Conservation (phyloP, 2,113 vertebrate genomes). For the Chloropsis cyanopogon region DNA sequence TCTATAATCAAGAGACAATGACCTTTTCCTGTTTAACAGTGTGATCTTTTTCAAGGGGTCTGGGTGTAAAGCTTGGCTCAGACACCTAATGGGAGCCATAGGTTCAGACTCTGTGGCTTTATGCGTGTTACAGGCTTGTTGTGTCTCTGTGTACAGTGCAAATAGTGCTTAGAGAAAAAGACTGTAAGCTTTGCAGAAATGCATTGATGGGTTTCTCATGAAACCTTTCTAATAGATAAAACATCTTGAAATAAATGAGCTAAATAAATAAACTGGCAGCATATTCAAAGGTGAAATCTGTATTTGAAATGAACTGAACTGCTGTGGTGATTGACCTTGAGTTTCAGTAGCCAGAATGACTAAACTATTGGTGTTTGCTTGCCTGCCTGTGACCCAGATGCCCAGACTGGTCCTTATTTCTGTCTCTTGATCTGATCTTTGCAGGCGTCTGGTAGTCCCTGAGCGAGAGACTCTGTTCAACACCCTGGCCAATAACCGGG, state of each 20-base stretch:
- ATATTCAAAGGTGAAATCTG: background rate
- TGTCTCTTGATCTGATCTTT: background rate
- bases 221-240: background rate
- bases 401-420: background rate
- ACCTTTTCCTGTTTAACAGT: background rate
- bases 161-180: background rate
- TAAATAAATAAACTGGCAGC: background rate
- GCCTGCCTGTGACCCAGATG: background rate
- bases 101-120: background rate
- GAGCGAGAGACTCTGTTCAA: conserved; percentile 90
- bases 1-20: background rate
- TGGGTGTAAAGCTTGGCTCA: background rate
- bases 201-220: background rate
- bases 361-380: background rate
- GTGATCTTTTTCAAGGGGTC: background rate
- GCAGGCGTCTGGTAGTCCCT: conserved; percentile 86
- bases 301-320: background rate
- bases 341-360: background rate
- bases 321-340: background rate
- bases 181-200: background rate
- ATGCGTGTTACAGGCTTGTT: fast-evolving
- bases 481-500: conserved; percentile 88
- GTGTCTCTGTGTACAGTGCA: background rate
- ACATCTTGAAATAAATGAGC: background rate
- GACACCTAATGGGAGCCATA: background rate